phyloP scores from a whole-genome alignment of 2,797 vertebrate genomes.

The Crenuchus spilurus region DNA sequence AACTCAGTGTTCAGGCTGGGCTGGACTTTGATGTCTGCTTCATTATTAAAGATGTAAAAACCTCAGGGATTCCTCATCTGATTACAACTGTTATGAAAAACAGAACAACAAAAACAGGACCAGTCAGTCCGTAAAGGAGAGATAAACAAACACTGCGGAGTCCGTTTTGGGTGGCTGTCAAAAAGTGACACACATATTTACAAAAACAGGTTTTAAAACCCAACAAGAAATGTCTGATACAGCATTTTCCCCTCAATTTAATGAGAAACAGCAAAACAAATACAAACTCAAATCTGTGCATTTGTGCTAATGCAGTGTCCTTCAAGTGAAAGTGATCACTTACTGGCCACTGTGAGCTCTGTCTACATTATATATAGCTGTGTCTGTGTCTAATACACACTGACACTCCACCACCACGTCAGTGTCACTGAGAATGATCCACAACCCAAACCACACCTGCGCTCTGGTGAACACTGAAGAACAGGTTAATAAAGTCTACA shows the following conservation, averaged over 20 bases:
- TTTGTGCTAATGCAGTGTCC: background rate
- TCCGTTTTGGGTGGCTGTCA: background rate
- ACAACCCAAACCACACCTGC: no score
- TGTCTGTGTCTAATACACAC: no score
- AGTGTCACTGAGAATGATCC: no score
- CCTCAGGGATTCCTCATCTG: background rate
- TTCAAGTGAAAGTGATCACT: no score
- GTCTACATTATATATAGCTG: no score
- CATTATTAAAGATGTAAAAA: no score
- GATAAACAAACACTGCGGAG: background rate
- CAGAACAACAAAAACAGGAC: background rate
- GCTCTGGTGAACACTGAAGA: no score
- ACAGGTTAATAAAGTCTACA: no score
- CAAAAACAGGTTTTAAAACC: background rate
- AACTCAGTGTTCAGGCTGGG: background rate
- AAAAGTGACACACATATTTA: background rate
- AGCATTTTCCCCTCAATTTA: background rate
- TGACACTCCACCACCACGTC: no score
- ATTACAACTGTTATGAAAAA: background rate
- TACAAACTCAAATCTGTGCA: background rate
- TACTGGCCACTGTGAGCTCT: background rate
- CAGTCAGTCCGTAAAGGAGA: background rate
- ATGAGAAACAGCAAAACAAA: background rate
- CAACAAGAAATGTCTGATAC: background rate
- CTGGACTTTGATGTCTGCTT: slow-evolving; percentile 19